phyloP scores from a whole-genome alignment of 2,888 invertebrate genomes.

The Torymus aiolomorphi region DNA sequence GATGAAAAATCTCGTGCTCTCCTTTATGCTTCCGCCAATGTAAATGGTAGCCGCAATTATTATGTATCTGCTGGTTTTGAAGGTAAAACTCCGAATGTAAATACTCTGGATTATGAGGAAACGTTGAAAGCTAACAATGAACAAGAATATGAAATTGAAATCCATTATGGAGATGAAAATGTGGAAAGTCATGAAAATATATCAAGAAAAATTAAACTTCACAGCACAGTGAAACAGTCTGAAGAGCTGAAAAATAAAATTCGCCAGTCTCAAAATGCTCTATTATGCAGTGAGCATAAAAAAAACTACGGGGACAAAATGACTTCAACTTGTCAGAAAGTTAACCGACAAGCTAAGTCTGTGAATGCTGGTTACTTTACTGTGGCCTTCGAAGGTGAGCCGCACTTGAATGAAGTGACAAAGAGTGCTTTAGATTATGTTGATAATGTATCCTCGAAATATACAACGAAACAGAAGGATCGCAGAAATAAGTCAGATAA shows the following conservation, averaged over 20 bases:
- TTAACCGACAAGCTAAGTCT: constrained; percentile 77
- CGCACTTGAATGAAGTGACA: constrained; percentile 63
- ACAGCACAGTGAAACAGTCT: constrained; percentile 76
- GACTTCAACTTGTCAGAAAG: constrained; percentile 79
- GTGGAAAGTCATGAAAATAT: constrained; percentile 56
- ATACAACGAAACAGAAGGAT: not conserved
- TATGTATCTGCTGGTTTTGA: constrained; percentile 77
- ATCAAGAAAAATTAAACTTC: constrained; percentile 73
- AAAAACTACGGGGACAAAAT: constrained; percentile 78
- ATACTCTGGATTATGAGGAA: constrained; percentile 77
- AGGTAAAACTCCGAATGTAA: constrained; percentile 50
- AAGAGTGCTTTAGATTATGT: constrained; percentile 32
- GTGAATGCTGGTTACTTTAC: constrained; percentile 77
- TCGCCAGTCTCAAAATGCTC: constrained; percentile 65
- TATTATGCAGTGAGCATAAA: constrained; percentile 74
- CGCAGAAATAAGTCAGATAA: constrained; percentile 70
- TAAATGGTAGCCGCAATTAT: constrained; percentile 53
- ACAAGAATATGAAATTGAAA: constrained; percentile 74
- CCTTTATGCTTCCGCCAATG: constrained; percentile 76
- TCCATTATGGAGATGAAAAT: constrained; percentile 76
- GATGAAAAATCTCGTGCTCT: constrained; percentile 78
- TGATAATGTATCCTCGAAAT: not conserved
- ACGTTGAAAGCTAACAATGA: constrained; percentile 77
- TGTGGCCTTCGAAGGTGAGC: constrained; percentile 78
- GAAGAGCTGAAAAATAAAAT: constrained; percentile 50